These are phyloP conservation scores for Acanthosepion esculentum DNA, from an alignment of 2,888 invertebrate genomes.

Conservation along the genomic window DNA sequence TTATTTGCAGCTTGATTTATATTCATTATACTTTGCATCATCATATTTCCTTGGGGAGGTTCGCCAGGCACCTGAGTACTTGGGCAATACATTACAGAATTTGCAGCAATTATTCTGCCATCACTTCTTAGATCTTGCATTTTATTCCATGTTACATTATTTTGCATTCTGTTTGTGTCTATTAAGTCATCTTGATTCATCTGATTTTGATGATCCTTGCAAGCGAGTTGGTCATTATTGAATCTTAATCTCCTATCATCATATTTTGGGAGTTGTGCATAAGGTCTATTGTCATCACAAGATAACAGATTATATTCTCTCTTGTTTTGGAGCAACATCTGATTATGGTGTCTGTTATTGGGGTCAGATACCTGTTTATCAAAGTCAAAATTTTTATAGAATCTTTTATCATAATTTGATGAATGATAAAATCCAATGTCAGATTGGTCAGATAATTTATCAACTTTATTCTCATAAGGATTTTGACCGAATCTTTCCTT, in stretches of 20 bases:
- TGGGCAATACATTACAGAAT: too few relatives aligned
- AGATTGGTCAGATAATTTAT: too few relatives aligned
- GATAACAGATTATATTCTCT: not conserved
- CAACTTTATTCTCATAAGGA: too few relatives aligned
- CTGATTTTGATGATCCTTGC: not conserved
- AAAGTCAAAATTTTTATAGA: not conserved
- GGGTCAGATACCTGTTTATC: not conserved
- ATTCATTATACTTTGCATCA: not conserved
- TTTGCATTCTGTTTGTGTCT: not conserved
- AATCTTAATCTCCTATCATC: not conserved
- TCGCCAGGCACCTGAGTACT: not conserved
- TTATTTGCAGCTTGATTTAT: not conserved
- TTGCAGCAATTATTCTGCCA: not conserved
- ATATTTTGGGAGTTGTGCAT: not conserved
- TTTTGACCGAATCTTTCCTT: too few relatives aligned
- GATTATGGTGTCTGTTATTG: not conserved
- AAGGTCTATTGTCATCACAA: not conserved
- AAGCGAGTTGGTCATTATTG: not conserved
- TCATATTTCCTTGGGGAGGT: not conserved
- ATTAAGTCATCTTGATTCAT: not conserved
- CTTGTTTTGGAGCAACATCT: not conserved
- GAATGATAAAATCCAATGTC: too few relatives aligned
- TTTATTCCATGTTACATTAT: not conserved
- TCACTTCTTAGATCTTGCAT: not conserved
- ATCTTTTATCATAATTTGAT: too few relatives aligned